Evolutionary conservation across 2,797 vertebrate genomes (phyloP).

Genomic region (Menidia menidia): DNA sequence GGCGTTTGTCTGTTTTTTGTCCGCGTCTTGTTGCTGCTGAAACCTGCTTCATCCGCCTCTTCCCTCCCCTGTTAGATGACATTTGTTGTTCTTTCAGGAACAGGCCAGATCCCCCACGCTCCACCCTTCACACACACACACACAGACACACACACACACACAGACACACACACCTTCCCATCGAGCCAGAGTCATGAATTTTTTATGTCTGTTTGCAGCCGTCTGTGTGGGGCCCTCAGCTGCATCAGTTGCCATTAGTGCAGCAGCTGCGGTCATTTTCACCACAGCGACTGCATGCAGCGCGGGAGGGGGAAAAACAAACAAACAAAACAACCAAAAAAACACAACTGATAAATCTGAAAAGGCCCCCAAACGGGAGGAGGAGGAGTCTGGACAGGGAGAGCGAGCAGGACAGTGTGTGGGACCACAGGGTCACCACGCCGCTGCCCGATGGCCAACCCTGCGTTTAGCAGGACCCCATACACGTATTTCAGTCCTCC

Average conservation of each 20-base stretch:
- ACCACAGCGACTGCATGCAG: slow-evolving; percentile 75
- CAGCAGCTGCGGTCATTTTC: slow-evolving; percentile 77
- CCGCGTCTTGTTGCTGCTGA: too few species aligned
- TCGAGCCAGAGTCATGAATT: slow-evolving; percentile 78
- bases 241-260: slow-evolving; percentile 84
- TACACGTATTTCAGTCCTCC: too few species aligned
- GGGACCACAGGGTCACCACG: slow-evolving; percentile 38
- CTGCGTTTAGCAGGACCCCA: slow-evolving; percentile 4
- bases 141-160: too few species aligned
- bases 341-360: slow-evolving; percentile 76
- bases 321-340: not conserved
- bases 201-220: slow-evolving; percentile 78
- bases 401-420: slow-evolving; percentile 47
- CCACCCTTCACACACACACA: too few species aligned
- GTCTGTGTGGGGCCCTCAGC: slow-evolving; percentile 47
- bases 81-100: slow-evolving; percentile 72
- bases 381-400: slow-evolving; percentile 47
- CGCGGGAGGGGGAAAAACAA: slow-evolving; percentile 38
- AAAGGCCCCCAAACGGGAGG: slow-evolving; percentile 66
- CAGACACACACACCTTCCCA: slow-evolving; percentile 55
- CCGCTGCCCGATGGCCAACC: slow-evolving; percentile 45
- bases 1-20: slow-evolving; percentile 7
- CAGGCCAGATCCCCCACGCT: slow-evolving; percentile 57
- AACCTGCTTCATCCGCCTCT: slow-evolving; percentile 36
- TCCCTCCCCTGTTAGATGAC: slow-evolving; percentile 59